Evolutionary conservation across 64 coral and sea anemone species (phyloP), one percentile per base, ranked within the genome.

Genomic region (Montipora cactus): DNA sequence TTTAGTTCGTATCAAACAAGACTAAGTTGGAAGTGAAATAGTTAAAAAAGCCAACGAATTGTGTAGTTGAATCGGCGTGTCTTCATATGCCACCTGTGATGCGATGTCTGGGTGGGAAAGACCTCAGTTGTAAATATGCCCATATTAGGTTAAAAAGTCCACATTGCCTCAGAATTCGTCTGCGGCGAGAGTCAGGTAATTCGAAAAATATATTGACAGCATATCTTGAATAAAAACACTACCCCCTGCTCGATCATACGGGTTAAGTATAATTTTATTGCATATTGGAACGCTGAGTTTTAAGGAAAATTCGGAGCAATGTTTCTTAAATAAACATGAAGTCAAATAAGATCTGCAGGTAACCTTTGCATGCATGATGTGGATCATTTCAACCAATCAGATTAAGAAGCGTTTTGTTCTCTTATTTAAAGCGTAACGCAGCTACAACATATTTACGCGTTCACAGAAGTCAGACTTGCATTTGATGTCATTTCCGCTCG

Each of bases 371-470:
- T 5, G 10, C n/a, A 48, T 21, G 49, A 11, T 47, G 4, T 86
- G 3, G 16, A 16, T 12, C 37, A 37, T 20, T 13, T 86, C 45
- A 67, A 8, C 82, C 82, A 86, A 86, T 86, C 82, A 71, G 44
- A 7, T 8, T 1, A 25, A 21, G 82, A 16, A 86, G 57, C 58
- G 28, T 45, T 67, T 47, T 67, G 11, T 46, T 19, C 22, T 66
- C 18, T 50, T 71, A 86, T 86, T 49, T 86, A 71, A 86, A 52
- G 46, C 82, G 82, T 12, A 7, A 19, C 18, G 71, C 62, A 72
- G 37, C 66, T 18, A 78, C 28, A 5, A 22, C 59, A 83, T 48
- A 61, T 72, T 22, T 8, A 71, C 25, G 13, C 16, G 12, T 22
- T 86, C 44, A 11, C n/a, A 3, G n/a, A 6, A 83, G 28, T 70